Conservation (phyloP, 2,888 invertebrate genomes). For the Phania funesta region DNA sequence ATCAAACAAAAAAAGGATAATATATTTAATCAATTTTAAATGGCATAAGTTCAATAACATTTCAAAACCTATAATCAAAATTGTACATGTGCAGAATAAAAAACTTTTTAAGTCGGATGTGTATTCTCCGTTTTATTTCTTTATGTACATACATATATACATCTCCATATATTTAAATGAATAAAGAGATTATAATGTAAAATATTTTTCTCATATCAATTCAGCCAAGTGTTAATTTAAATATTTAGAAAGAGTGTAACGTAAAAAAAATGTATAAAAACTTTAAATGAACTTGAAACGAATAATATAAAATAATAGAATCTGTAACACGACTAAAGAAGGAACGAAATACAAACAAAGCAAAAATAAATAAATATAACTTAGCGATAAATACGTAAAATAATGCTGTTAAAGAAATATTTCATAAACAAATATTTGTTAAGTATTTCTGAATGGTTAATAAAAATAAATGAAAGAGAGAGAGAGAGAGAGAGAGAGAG, state of each 20-base stretch:
- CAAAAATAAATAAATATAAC: background rate
- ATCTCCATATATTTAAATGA: background rate
- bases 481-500: background rate
- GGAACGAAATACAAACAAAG: conserved; percentile 18
- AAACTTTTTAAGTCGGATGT: no score
- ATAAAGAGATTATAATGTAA: background rate
- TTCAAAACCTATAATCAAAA: no score
- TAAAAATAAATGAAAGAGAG: background rate
- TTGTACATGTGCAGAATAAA: no score
- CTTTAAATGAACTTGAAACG: conserved; percentile 47
- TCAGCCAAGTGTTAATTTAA: conserved; percentile 48
- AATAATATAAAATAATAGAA: background rate
- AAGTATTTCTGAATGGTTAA: background rate
- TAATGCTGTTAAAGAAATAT: conserved; percentile 6
- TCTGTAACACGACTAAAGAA: background rate
- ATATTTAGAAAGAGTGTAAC: conserved; percentile 35
- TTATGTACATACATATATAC: background rate
- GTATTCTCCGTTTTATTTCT: no score
- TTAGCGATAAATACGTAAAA: conserved; percentile 24
- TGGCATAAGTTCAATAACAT: no score
- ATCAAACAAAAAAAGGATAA: no score
- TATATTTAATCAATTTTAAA: no score
- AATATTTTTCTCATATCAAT: background rate
- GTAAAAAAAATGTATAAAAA: background rate
- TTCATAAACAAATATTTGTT: background rate